A percentile compares a stretch with the other conserved stretches of the same genome.
These are phyloP conservation scores for Bovichtus variegatus DNA, from an alignment of 2,797 vertebrate genomes.

Conservation along the genomic window DNA sequence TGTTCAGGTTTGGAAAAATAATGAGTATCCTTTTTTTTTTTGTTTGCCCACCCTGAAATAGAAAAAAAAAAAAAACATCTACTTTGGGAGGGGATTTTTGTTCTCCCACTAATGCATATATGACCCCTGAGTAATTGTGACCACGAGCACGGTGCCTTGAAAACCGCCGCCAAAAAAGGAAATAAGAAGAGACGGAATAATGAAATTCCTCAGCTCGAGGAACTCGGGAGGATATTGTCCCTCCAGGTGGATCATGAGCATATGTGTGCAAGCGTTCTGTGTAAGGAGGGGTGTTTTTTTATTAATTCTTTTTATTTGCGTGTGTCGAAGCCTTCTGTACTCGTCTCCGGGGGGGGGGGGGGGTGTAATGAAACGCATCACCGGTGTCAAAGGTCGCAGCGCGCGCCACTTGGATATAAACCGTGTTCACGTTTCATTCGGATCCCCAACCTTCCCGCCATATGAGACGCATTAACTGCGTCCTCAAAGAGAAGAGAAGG, in stretches of 20 bases:
- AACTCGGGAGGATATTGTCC: conserved; percentile 60
- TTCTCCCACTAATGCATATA: conserved; percentile 22
- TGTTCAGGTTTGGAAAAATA: conserved; percentile 54
- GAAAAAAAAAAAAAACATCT: conserved; percentile 22
- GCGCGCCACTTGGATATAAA: conserved; percentile 4
- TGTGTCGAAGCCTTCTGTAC: conserved; percentile 13
- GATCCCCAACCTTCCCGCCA: conserved; percentile 19
- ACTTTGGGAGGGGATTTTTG: conserved; percentile 15
- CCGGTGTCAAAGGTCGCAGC: conserved; percentile 55
- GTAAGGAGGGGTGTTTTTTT: conserved; percentile 21
- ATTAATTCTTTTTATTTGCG: conserved; percentile 13
- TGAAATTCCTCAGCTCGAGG: conserved; percentile 65
- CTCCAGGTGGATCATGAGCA: conserved; percentile 53
- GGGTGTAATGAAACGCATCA: conserved; percentile 41
- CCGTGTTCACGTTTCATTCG: conserved; percentile 62
- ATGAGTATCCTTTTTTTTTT: conserved; percentile 39
- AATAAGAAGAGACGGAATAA: conserved; percentile 45
- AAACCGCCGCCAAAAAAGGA: conserved; percentile 28
- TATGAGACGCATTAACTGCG: conserved; percentile 70
- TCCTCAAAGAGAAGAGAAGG: conserved; percentile 63
- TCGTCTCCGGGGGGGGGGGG: not conserved
- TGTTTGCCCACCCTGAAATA: not conserved
- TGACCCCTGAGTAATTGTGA: conserved; percentile 65
- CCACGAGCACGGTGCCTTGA: conserved; percentile 20
- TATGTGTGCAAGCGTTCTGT: conserved; percentile 26